These are phyloP conservation scores for Melanotaenia duboulayi DNA, from an alignment of 2,113 vertebrate genomes.

Conservation along the genomic window DNA sequence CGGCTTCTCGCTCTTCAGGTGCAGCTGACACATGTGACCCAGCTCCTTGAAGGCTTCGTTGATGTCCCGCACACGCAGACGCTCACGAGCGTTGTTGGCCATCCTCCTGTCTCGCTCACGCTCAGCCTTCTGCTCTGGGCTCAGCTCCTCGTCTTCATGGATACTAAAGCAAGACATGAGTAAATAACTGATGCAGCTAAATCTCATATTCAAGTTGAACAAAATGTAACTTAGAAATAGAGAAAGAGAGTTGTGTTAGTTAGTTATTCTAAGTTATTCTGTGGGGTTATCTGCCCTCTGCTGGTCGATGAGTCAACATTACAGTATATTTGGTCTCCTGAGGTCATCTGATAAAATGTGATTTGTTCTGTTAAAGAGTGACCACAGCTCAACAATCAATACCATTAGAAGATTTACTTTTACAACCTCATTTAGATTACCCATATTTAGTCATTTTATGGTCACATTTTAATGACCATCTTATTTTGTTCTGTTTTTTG, in stretches of 20 bases:
- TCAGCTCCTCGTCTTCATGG: constrained; percentile 96
- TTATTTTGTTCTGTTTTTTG: background rate
- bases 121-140: constrained; percentile 96
- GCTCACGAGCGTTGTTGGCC: constrained; percentile 96
- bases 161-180: constrained; percentile 80
- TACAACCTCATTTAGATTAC: no score
- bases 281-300: constrained; percentile 61
- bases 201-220: background rate
- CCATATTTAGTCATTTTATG: background rate
- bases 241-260: background rate
- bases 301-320: constrained; percentile 44
- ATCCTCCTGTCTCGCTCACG: constrained; percentile 93
- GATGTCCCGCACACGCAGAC: constrained; percentile 94
- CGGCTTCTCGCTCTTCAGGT: constrained; percentile 97
- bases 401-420: background rate
- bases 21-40: constrained; percentile 96
- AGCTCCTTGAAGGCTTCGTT: constrained; percentile 98
- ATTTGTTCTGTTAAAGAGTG: background rate
- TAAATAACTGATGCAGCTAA: background rate
- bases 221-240: background rate
- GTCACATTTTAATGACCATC: background rate
- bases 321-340: background rate
- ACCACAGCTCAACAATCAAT: background rate
- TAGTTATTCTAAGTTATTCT: background rate
- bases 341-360: background rate